phyloP scores from a whole-genome alignment of 1,140 invertebrate species.

The Conus ventricosus region DNA sequence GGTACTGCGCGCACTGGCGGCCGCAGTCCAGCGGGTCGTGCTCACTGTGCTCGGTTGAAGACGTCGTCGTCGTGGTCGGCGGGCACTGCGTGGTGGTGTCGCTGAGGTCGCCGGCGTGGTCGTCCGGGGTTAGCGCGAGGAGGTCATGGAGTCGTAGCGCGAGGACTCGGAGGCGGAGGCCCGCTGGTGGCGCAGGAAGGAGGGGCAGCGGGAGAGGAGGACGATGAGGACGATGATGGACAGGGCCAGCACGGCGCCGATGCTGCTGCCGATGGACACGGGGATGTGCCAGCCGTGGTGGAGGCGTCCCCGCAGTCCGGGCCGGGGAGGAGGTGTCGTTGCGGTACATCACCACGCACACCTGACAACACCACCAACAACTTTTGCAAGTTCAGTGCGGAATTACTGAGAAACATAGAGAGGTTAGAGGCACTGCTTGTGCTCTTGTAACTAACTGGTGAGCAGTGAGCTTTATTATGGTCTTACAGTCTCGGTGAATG shows the following conservation, averaged over 20 bases:
- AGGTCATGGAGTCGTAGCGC: conserved; percentile 68
- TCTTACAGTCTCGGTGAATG: no score
- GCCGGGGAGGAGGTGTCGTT: conserved; percentile 54
- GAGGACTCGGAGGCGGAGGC: conserved; percentile 53
- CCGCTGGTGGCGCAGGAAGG: conserved; percentile 48
- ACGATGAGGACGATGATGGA: conserved; percentile 70
- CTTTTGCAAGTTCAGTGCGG: background rate
- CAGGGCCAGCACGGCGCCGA: conserved; percentile 67
- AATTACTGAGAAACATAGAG: no score
- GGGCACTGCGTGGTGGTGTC: conserved; percentile 62
- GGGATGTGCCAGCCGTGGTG: conserved; percentile 69
- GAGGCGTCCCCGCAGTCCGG: conserved; percentile 66
- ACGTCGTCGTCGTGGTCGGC: conserved; percentile 60
- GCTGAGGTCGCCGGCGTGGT: conserved; percentile 63
- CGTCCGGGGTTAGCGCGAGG: conserved; percentile 59
- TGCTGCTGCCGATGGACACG: conserved; percentile 71
- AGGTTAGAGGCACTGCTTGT: no score
- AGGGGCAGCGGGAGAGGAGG: conserved; percentile 63
- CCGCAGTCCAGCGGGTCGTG: conserved; percentile 5
- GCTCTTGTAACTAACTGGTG: no score
- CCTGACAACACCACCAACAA: background rate
- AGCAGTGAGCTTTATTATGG: no score
- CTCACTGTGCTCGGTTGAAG: conserved; percentile 52
- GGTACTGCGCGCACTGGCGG: background rate
- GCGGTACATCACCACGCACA: conserved; percentile 66